Conservation (phyloP, 2,797 vertebrate genomes). For the Gila robusta region DNA sequence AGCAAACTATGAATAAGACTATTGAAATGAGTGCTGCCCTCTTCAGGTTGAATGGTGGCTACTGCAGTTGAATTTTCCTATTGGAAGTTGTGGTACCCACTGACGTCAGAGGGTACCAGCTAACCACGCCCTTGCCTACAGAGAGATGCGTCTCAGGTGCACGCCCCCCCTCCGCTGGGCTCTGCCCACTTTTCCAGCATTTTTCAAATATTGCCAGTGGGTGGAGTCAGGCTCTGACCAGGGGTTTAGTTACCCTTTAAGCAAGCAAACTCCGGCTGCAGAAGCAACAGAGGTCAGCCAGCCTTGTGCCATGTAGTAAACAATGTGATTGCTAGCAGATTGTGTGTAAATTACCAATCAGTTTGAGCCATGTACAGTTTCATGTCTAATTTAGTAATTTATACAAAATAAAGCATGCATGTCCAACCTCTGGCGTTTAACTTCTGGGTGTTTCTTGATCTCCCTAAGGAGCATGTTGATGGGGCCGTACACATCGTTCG, state of each 20-base stretch:
- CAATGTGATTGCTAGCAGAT: neutral
- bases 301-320: neutral
- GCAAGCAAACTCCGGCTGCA: neutral
- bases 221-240: too few relatives aligned
- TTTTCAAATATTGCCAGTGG: too few relatives aligned
- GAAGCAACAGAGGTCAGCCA: neutral
- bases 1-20: neutral
- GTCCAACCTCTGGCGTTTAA: constrained; percentile 89
- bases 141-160: too few relatives aligned
- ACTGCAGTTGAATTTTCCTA: too few relatives aligned
- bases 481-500: constrained; percentile 90
- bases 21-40: too few relatives aligned
- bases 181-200: too few relatives aligned
- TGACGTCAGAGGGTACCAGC: too few relatives aligned
- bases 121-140: too few relatives aligned
- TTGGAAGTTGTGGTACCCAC: too few relatives aligned
- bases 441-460: constrained; percentile 77
- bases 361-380: neutral
- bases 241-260: neutral
- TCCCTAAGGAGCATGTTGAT: constrained; percentile 87
- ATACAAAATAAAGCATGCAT: neutral
- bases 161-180: too few relatives aligned
- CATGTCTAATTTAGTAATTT: neutral
- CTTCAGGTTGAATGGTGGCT: too few relatives aligned
- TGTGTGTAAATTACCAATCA: neutral